Conservation (phyloP, 2,113 vertebrate species). For the Tragulus kanchil region DNA sequence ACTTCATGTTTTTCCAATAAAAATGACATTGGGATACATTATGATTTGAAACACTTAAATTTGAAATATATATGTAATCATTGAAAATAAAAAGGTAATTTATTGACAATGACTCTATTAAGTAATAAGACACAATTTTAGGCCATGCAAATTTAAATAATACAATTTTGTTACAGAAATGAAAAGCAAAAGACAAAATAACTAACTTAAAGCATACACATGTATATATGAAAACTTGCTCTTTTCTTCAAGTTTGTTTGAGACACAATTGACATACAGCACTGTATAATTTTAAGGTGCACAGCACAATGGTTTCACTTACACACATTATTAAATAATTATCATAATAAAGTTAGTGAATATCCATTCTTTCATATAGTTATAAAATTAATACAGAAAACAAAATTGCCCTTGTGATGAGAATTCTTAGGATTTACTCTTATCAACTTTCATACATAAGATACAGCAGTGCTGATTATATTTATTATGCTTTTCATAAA, state of each 20-base stretch:
- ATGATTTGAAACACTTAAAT: background rate
- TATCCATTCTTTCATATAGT: background rate
- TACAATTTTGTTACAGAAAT: background rate
- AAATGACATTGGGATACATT: background rate
- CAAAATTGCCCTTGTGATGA: background rate
- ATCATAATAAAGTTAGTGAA: background rate
- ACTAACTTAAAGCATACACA: background rate
- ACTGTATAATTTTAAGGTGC: background rate
- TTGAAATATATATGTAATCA: background rate
- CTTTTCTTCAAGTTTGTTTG: background rate
- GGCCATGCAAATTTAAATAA: background rate
- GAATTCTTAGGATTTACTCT: background rate
- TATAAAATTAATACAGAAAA: background rate
- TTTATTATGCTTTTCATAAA: background rate
- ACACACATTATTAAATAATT: background rate
- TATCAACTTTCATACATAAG: background rate
- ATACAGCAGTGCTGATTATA: background rate
- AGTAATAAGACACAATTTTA: background rate
- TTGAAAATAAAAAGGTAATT: background rate
- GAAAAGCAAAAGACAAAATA: background rate
- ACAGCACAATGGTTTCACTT: background rate
- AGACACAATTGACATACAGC: background rate
- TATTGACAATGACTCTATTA: background rate
- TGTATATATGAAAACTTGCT: background rate
- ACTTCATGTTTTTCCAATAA: background rate